Conservation (phyloP, 1,140 invertebrate species). For the Bactericera cockerelli region DNA sequence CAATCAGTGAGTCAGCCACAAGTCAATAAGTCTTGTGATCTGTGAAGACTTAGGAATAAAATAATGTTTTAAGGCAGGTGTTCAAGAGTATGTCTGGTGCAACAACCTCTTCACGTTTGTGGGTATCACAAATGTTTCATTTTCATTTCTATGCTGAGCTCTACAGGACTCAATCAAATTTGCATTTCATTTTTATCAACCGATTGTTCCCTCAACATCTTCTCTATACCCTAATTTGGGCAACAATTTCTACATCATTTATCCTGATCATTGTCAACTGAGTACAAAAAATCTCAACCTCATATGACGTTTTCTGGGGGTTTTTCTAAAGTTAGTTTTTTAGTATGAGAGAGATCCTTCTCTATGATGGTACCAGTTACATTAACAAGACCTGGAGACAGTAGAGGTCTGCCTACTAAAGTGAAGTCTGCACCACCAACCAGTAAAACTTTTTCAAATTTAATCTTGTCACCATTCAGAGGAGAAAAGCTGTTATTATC, state of each 20-base stretch:
- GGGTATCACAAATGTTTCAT: no score
- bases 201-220: conserved; percentile 5
- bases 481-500: conserved; percentile 66
- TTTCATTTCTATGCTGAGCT: no score
- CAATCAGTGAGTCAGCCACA: no score
- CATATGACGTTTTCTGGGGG: conserved; percentile 21
- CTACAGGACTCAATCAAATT: no score
- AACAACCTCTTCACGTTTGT: no score
- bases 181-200: no score
- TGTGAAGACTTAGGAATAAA: no score
- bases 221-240: neutral
- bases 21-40: no score
- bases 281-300: conserved; percentile 20
- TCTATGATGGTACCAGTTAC: conserved; percentile 78
- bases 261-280: conserved; percentile 16
- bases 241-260: conserved; percentile 11
- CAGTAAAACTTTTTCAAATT: conserved; percentile 68
- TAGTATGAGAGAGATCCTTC: conserved; percentile 72
- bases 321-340: conserved; percentile 33
- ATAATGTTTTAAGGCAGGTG: no score
- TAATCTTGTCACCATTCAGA: conserved; percentile 61
- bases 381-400: conserved; percentile 54
- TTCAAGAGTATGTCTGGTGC: no score
- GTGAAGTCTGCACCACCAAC: conserved; percentile 75
- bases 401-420: conserved; percentile 61